Percentiles rank a stretch among this genome's conserved stretches.
These are phyloP conservation scores for Globia sparganii DNA, from an alignment of 2,888 invertebrate species.

Conservation along the genomic window DNA sequence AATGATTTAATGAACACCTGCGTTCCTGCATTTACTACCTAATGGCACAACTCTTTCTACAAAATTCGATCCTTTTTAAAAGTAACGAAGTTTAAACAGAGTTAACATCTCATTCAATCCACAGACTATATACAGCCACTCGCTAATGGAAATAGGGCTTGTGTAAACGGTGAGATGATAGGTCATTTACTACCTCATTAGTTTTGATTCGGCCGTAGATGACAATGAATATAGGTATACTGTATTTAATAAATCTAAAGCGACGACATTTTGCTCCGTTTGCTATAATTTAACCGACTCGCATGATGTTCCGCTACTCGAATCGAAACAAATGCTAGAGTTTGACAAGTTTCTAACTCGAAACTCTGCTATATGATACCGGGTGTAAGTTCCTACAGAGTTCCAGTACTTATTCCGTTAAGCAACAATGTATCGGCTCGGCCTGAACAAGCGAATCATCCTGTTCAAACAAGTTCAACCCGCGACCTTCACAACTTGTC, in stretches of 20 bases:
- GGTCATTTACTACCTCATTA: conserved; percentile 20
- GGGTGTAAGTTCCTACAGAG: not conserved
- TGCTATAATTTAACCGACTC: no score
- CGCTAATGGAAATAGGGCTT: conserved; percentile 24
- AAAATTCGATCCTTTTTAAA: not conserved
- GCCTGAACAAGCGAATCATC: conserved; percentile 17
- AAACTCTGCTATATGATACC: not conserved
- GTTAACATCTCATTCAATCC: conserved; percentile 1
- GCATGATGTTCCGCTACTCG: no score
- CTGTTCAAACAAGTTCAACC: conserved; percentile 23
- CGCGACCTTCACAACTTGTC: conserved; percentile 15
- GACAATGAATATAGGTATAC: not conserved
- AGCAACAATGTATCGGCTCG: conserved; percentile 7
- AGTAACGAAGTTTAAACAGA: not conserved
- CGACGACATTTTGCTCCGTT: no score
- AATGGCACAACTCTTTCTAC: not conserved
- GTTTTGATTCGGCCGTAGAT: not conserved
- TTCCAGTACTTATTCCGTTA: not conserved
- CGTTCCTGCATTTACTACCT: no score
- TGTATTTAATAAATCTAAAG: no score
- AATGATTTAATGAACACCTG: no score
- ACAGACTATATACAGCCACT: conserved; percentile 23
- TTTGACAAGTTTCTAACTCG: not conserved
- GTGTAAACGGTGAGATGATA: conserved; percentile 13
- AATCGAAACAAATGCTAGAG: not conserved